Evolutionary conservation across 2,797 vertebrate species (phyloP).

Genomic region (Huso huso): DNA sequence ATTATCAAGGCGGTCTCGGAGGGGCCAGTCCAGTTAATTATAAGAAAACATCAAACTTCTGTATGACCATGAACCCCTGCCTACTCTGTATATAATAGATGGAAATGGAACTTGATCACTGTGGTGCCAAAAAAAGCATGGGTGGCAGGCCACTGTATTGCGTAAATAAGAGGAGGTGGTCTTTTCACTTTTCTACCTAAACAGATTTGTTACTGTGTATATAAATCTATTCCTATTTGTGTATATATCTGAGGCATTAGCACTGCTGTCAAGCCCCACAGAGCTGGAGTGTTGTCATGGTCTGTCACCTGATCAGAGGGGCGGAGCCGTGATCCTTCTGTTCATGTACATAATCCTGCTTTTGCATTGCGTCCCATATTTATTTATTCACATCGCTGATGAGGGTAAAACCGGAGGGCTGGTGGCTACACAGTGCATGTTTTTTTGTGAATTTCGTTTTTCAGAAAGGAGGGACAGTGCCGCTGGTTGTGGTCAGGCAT

Average conservation of each 20-base stretch:
- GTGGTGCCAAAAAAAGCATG: constrained; percentile 7
- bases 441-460: too few relatives aligned
- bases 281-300: too few relatives aligned
- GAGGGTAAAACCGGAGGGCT: too few relatives aligned
- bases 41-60: constrained; percentile 67
- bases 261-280: too few relatives aligned
- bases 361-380: too few relatives aligned
- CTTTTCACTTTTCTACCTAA: constrained; percentile 18
- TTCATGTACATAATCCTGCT: too few relatives aligned
- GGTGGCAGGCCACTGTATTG: not conserved
- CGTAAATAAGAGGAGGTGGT: constrained; percentile 4
- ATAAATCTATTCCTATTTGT: constrained; percentile 1
- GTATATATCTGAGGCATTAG: not conserved
- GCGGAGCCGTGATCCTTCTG: too few relatives aligned
- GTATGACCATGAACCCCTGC: constrained; percentile 38
- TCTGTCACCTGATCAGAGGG: too few relatives aligned
- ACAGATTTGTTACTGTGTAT: not conserved
- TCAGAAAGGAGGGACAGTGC: too few relatives aligned
- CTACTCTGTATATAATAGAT: not conserved
- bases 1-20: constrained; percentile 76
- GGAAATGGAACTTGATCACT: not conserved
- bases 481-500: too few relatives aligned
- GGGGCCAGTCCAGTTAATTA: constrained; percentile 73
- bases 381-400: too few relatives aligned
- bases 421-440: too few relatives aligned